phyloP scores from a whole-genome alignment of 2,888 invertebrate species.

The Stenoptilia bipunctidactyla region DNA sequence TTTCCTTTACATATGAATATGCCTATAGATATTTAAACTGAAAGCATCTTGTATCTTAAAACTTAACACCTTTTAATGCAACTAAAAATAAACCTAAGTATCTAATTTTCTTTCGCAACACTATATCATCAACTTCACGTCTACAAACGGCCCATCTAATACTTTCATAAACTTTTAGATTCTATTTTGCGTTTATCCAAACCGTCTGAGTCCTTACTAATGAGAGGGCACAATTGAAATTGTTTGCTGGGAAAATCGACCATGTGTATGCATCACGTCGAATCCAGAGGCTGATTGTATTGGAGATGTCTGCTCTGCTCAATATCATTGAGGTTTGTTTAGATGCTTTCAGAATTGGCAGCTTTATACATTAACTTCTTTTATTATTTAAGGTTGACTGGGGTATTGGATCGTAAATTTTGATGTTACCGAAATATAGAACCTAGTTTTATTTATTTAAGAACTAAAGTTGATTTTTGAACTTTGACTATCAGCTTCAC shows the following conservation, averaged over 20 bases:
- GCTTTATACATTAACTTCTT: no score
- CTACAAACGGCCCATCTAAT: background rate
- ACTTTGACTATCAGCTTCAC: no score
- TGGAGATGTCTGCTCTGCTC: conserved; percentile 41
- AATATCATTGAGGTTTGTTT: conserved; percentile 1
- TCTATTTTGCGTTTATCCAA: conserved; percentile 33
- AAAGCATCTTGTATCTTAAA: no score
- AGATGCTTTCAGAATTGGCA: no score
- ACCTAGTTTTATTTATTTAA: no score
- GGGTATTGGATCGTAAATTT: no score
- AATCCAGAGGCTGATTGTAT: conserved; percentile 39
- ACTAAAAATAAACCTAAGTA: background rate
- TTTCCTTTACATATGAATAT: no score
- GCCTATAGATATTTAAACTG: no score
- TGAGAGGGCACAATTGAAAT: conserved; percentile 58
- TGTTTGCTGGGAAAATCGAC: conserved; percentile 54
- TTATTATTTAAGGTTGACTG: no score
- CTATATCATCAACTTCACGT: background rate
- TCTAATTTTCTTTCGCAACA: background rate
- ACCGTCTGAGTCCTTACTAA: conserved; percentile 39
- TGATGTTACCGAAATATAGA: no score
- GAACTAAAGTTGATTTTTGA: no score
- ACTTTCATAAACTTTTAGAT: conserved; percentile 17
- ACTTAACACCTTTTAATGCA: background rate
- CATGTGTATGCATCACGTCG: conserved; percentile 65